Conservation (phyloP, 2,797 vertebrate species). For the Lycodopsis pacificus region DNA sequence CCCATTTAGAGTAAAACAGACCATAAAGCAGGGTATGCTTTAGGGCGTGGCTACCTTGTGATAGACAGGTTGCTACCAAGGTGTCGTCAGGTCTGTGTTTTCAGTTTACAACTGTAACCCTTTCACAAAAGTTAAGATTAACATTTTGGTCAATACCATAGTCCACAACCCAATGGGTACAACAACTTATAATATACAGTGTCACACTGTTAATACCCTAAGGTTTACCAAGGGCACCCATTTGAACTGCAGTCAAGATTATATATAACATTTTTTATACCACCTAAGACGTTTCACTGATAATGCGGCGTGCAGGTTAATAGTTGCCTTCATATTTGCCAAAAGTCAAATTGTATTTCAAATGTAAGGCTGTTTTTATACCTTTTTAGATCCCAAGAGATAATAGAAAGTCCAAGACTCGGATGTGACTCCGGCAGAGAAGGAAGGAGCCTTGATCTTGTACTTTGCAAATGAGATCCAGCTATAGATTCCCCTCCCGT, state of each 20-base stretch:
- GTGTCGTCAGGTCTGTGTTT: too few relatives aligned
- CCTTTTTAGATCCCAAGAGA: background rate
- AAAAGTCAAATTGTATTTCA: background rate
- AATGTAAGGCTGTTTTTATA: background rate
- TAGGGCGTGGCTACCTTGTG: too few relatives aligned
- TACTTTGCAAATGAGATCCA: background rate
- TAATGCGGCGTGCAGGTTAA: too few relatives aligned
- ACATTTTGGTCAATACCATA: too few relatives aligned
- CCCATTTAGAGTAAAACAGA: too few relatives aligned
- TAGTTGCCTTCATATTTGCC: background rate
- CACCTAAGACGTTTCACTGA: background rate
- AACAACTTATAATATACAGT: too few relatives aligned
- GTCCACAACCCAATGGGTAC: background rate
- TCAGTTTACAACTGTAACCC: too few relatives aligned
- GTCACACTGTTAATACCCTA: background rate
- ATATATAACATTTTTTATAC: background rate
- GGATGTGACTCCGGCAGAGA: background rate
- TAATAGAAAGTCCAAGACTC: background rate
- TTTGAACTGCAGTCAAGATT: constrained; percentile 76
- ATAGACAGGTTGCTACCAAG: too few relatives aligned
- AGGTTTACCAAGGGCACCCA: constrained; percentile 56
- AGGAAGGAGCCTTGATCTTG: background rate
- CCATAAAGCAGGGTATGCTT: too few relatives aligned
- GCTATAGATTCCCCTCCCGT: background rate
- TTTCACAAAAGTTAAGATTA: too few relatives aligned